Conservation (phyloP, 2,888 invertebrate genomes). For the Drosophila ustulata region DNA sequence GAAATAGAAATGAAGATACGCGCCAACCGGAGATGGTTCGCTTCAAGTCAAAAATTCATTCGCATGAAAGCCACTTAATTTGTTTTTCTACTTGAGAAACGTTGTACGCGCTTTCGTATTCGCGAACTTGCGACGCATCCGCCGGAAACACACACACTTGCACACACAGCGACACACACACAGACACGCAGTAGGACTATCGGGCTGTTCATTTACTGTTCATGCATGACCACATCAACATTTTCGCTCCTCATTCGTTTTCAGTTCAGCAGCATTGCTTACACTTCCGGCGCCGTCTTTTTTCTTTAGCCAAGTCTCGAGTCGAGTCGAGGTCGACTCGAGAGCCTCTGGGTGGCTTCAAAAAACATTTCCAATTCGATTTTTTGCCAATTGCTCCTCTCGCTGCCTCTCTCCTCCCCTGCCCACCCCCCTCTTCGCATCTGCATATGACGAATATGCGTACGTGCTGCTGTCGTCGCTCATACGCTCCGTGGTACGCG, state of each 20-base stretch:
- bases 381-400: slow-evolving; percentile 60
- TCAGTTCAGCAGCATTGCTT: slow-evolving; percentile 48
- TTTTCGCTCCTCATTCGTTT: slow-evolving; percentile 58
- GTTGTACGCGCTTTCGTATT: slow-evolving; percentile 46
- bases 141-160: slow-evolving; percentile 47
- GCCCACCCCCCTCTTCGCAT: neutral
- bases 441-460: slow-evolving; percentile 61
- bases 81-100: slow-evolving; percentile 53
- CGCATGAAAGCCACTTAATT: slow-evolving; percentile 61
- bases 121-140: slow-evolving; percentile 65
- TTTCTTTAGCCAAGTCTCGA: slow-evolving; percentile 17
- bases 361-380: slow-evolving; percentile 65
- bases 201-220: slow-evolving; percentile 58
- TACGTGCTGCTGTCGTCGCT: slow-evolving; percentile 66
- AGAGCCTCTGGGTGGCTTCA: slow-evolving; percentile 37
- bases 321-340: slow-evolving; percentile 39
- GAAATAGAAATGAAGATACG: slow-evolving; percentile 5
- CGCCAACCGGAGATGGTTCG: slow-evolving; percentile 20
- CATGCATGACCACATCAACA: slow-evolving; percentile 71
- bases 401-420: slow-evolving; percentile 6
- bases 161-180: slow-evolving; percentile 26
- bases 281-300: slow-evolving; percentile 63
- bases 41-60: slow-evolving; percentile 56
- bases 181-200: slow-evolving; percentile 13
- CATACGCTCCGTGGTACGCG: slow-evolving; percentile 56